Base-by-base conservation (phyloP, 2,888 invertebrate species). In the Abrostola tripartita region DNA sequence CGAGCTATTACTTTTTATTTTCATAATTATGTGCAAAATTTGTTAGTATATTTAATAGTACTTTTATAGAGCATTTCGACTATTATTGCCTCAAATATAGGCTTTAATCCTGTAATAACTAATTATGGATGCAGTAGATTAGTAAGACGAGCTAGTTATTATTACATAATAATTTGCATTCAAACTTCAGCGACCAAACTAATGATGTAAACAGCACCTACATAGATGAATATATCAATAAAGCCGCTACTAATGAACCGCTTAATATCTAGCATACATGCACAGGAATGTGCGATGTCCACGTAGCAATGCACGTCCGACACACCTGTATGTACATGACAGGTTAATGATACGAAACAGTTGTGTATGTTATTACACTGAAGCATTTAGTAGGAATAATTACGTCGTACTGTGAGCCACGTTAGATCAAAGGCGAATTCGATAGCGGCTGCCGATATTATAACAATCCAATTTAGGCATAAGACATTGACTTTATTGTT, bases 171-270 rank as follows among this genome's bases (percentile, higher is more conserved):
- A 24, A 2, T 24, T 4, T 24, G 4, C 24, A 24, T 24, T 24
- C 24, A 24, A 24, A 24, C 1, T 24, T 24, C 24, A 24, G 11
- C 24, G 9, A 35, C 7, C 41, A 41, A 7, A n/a, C 8, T 53
- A 24, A 24, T 2, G 11, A 56, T 42, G 41, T 36, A 53, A 5
- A 7, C 35, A 35, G 37, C n/a, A 50, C 10, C 41, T 5, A 36
- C 53, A 12, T 53, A 53, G 8, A 40, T n/a, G 47, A 49, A 49
- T 9, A 50, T 53, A 64, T 37, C 56, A 37, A 74, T 71, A 76
- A 80, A 70, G 69, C 42, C 55, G 52, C 52, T 63, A 62, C 82
- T 87, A 88, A 87, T 87, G 84, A 85, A 84, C 77, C 80, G 78
- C 68, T 84, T 83, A 85, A 87, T 87, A 84, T 85, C 80, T 11